Percentiles rank a stretch among this genome's conserved stretches.
Conservation (phyloP, 1,140 invertebrate species). For the Thalassaphorura encarpata region DNA sequence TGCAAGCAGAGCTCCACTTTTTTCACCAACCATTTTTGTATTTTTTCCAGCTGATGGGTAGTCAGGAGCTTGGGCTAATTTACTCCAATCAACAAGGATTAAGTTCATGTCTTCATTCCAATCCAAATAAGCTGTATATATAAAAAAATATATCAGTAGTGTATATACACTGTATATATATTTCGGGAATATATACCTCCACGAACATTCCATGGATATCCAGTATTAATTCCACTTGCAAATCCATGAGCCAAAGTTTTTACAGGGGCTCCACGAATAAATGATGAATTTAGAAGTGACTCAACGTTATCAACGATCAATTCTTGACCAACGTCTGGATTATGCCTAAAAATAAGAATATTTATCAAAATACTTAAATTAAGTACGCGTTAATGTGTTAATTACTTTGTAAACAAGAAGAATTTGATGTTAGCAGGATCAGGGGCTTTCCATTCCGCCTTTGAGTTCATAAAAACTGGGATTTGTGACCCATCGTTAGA, state of each 20-base stretch:
- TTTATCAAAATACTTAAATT: neutral
- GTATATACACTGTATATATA: no score
- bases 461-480: neutral
- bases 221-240: neutral
- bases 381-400: neutral
- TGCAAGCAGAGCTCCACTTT: neutral
- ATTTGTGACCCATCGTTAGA: neutral
- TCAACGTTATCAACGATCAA: neutral
- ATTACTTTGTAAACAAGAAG: neutral
- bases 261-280: neutral
- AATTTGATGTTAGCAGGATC: neutral
- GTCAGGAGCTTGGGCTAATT: neutral
- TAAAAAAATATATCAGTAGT: no score
- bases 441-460: neutral
- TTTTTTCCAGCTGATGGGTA: neutral
- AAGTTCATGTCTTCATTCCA: neutral
- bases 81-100: neutral
- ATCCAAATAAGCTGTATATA: neutral
- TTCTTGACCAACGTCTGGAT: neutral
- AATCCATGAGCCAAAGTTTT: neutral
- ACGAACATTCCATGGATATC: neutral
- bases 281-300: neutral
- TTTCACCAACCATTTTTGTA: neutral
- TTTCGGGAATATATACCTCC: no score
- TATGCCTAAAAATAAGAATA: neutral